Evolutionary conservation across 2,888 invertebrate species (phyloP).

Genomic region (Luperina testacea): DNA sequence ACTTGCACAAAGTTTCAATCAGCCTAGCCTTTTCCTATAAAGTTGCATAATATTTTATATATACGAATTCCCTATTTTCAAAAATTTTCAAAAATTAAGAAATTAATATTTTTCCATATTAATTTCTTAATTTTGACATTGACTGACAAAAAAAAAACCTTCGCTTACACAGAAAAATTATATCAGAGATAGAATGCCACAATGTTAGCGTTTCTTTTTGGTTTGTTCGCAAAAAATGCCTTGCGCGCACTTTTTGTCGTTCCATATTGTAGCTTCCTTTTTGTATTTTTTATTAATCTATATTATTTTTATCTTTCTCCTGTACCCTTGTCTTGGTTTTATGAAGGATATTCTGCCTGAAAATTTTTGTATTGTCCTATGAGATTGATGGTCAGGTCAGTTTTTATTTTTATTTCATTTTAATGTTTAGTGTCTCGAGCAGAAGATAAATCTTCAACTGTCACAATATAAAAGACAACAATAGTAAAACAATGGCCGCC

Average conservation of each 20-base stretch:
- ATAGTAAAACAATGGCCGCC: too few relatives aligned
- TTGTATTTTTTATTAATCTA: conserved; percentile 16
- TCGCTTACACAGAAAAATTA: background rate
- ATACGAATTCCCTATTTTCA: background rate
- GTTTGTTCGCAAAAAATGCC: conserved; percentile 6
- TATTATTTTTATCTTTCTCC: background rate
- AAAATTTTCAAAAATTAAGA: too few relatives aligned
- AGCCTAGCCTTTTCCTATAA: too few relatives aligned
- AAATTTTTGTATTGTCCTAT: background rate
- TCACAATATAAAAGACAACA: too few relatives aligned
- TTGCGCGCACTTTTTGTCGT: background rate
- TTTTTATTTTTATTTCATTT: background rate
- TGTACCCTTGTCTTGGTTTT: background rate
- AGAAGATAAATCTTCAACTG: background rate
- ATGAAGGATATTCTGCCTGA: background rate
- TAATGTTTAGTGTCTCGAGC: background rate
- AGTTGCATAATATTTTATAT: too few relatives aligned
- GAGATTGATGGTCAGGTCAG: background rate
- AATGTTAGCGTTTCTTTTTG: background rate
- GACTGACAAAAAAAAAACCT: background rate
- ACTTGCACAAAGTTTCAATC: too few relatives aligned
- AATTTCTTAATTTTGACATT: background rate
- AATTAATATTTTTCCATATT: background rate
- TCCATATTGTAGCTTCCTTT: background rate
- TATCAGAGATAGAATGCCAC: background rate